Base-by-base conservation (phyloP, 2,888 invertebrate genomes). In the Nesidiocoris tenuis region DNA sequence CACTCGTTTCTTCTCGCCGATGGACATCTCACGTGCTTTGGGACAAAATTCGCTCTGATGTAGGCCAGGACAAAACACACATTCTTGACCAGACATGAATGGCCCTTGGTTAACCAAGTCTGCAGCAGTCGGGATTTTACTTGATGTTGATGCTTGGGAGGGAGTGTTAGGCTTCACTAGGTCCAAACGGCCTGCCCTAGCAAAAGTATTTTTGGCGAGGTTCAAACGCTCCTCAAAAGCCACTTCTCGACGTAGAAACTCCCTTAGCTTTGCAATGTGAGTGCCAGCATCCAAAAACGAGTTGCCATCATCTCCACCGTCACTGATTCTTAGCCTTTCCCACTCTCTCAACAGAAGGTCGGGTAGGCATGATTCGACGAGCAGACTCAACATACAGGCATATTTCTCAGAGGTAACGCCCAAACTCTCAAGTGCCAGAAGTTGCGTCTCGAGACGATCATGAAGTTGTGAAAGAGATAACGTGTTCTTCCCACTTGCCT, bases 301-400 rank as follows among this genome's bases (percentile, higher is more conserved):
- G 12, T 7, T 54, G 54, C 12, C 9, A 12, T 24, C 64, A 9
- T 61, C 16, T 7, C 17, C 19, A n/a, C n/a, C n/a, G n/a, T n/a
- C n/a, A n/a, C n/a, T n/a, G n/a, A 61, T 17, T 16, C 12, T 17
- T 12, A 1, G 23, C 12, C 19, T 1, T 19, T 76, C 68, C 76
- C 76, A 76, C 9, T 24, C 63, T 18, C 39, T 25, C 18, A 76
- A 18, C 0, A 54, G 5, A 18, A 19, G 16, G 2, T 39, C 71
- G 9, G 67, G 67, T 16, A 76, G 21, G 17, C 22, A 12, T 12
- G 70, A 70, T 24, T 72, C 76, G 12, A 76, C 76, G 7, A 76
- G 54, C 9, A 64, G 76, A n/a, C 23, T 64, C 24, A 76, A 24
- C 17, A 76, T 18, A n/a, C 23, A n/a, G 1, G 71, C 67, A 17